Evolutionary conservation across 2,113 vertebrate genomes (phyloP), one percentile per base, ranked within the genome.

Genomic region (Ailurus styani): DNA sequence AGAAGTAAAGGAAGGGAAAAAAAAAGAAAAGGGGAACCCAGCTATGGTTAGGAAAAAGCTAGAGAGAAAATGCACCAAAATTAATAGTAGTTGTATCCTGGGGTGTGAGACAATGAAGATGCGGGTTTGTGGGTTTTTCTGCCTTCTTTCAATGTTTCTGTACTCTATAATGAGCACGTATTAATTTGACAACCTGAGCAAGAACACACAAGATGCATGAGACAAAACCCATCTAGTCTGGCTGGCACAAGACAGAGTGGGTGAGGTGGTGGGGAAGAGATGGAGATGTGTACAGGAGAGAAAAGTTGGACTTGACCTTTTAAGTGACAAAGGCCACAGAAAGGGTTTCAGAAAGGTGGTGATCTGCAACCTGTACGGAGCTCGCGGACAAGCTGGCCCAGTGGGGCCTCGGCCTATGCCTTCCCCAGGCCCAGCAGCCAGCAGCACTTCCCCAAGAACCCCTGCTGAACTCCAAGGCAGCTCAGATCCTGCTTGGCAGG

Each of bases 111-210:
- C 13, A 68, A 91, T 12, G 4, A 79, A 62, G 66, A 60, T 77
- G 2, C 4, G 15, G 3, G 2, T 0, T 45, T 54, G 2, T 6
- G 15, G 3, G 2, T 0, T 45, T 54, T 42, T 68, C 6, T 1
- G 6, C 34, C 23, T 52, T 57, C 73, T 66, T 27, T 66, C 21
- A 18, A 4, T n/a, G 23, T 42, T 66, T 91, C 66, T 68, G 1
- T 83, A 21, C 17, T 82, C 81, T 42, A 34, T 15, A 83, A 52
- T 5, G 5, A 52, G 37, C 40, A 68, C 5, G 7, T 52, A 17
- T 70, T 54, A 52, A 57, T 52, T 64, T 55, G 57, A 50, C 2
- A 55, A 81, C 42, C 37, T 37, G 21, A 93, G 90, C 50, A 79
- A 90, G 73, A 57, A 40, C 84, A 92, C 5, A 37, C 40, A 21